A percentile compares a stretch with the other conserved stretches of the same genome.
Evolutionary conservation across 2,113 vertebrate species (phyloP).

Genomic region (Cyprinodon brontotheroides): DNA sequence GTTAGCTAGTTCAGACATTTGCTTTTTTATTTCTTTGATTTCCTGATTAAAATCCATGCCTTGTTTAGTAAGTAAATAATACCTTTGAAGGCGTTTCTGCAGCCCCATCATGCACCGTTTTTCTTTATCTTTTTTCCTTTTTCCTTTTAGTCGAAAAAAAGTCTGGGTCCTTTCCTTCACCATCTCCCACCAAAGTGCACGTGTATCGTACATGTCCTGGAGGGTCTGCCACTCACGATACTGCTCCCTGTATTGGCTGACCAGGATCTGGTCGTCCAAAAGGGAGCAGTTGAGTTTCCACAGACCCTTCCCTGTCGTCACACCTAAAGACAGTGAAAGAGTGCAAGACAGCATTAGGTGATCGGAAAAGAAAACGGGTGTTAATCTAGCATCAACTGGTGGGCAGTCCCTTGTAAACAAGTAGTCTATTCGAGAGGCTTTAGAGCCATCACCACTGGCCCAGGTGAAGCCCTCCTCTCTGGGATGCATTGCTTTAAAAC

Average conservation of each 20-base stretch:
- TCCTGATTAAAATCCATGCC: not conserved
- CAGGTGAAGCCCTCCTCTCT: not conserved
- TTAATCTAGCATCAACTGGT: not conserved
- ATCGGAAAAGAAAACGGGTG: not conserved
- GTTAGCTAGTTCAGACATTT: not conserved
- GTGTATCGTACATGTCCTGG: not conserved
- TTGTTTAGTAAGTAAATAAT: not conserved
- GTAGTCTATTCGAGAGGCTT: not conserved
- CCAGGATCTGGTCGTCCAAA: not conserved
- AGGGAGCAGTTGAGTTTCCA: conserved; percentile 3
- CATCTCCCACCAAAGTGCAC: not conserved
- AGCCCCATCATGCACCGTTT: not conserved
- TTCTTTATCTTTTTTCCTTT: not conserved
- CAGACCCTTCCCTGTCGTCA: not conserved
- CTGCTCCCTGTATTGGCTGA: not conserved
- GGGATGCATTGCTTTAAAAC: not conserved
- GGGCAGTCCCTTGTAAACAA: not conserved
- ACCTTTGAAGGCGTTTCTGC: not conserved
- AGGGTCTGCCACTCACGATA: not conserved
- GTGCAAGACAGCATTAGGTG: too few species aligned
- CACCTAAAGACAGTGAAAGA: too few species aligned
- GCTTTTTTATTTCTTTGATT: not conserved
- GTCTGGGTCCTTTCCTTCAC: not conserved
- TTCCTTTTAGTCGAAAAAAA: not conserved
- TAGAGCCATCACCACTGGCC: not conserved